Percentiles rank a stretch among this genome's conserved stretches.
Evolutionary conservation across 2,888 invertebrate species (phyloP).

Genomic region (Tenthredo scrophulariae): DNA sequence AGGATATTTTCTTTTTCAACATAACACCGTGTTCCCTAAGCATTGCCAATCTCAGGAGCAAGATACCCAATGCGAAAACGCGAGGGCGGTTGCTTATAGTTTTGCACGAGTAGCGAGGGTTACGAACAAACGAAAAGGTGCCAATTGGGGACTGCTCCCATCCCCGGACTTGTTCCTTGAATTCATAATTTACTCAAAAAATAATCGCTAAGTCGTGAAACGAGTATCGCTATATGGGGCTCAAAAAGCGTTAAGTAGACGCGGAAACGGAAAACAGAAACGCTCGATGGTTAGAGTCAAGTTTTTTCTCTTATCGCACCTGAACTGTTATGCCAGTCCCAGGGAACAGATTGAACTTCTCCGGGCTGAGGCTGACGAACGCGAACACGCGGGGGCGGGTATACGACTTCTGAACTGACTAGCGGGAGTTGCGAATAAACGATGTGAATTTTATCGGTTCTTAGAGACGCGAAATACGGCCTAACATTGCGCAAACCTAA

Average conservation of each 20-base stretch:
- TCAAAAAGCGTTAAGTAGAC: background rate
- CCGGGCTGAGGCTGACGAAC: background rate
- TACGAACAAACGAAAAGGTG: constrained; percentile 3
- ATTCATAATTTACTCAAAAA: background rate
- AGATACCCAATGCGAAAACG: constrained; percentile 16
- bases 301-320: background rate
- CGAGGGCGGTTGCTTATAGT: constrained; percentile 27
- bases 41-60: constrained; percentile 36
- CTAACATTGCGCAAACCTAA: constrained; percentile 29
- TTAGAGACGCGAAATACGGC: constrained; percentile 19
- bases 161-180: background rate
- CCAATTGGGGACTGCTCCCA: background rate
- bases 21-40: constrained; percentile 17
- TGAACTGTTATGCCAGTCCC: background rate
- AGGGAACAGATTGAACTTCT: constrained; percentile 23
- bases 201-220: background rate
- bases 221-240: background rate
- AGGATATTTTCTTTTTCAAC: constrained; percentile 7
- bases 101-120: constrained; percentile 38
- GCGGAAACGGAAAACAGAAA: background rate
- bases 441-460: constrained; percentile 41
- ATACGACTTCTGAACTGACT: background rate
- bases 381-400: background rate
- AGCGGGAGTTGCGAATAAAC: constrained; percentile 1
- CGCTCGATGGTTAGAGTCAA: background rate